These are phyloP conservation scores for Drosophila sordidapex DNA, from an alignment of 2,888 invertebrate species.

Conservation along the genomic window DNA sequence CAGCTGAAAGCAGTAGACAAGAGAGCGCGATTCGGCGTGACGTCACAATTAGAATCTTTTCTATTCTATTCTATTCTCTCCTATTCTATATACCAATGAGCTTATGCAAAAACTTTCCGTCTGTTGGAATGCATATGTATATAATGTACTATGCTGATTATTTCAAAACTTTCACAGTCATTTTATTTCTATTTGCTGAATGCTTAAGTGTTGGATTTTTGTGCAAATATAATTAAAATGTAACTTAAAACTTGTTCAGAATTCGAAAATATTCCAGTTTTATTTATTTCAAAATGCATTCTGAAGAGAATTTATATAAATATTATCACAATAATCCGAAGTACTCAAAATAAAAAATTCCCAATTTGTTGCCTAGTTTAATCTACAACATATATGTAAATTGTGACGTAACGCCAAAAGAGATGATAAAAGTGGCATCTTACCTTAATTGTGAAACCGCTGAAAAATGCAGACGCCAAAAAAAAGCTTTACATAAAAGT, in stretches of 20 bases:
- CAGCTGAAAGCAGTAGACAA: neutral
- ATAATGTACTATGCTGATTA: neutral
- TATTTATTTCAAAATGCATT: neutral
- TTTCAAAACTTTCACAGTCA: neutral
- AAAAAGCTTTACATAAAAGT: conserved; percentile 17
- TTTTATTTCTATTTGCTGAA: neutral
- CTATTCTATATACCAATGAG: neutral
- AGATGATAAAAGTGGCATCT: neutral
- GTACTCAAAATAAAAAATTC: too few species aligned
- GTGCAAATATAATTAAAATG: neutral
- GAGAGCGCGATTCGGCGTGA: conserved; percentile 4
- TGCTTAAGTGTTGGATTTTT: neutral
- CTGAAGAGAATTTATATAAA: neutral
- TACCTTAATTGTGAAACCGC: conserved; percentile 7
- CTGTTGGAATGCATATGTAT: neutral
- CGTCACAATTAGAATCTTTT: conserved; percentile 23
- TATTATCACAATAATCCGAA: neutral
- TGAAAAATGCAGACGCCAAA: conserved; percentile 4
- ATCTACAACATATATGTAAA: neutral
- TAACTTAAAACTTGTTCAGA: neutral
- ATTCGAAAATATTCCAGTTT: neutral
- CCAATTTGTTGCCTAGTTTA: neutral
- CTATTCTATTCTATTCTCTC: neutral
- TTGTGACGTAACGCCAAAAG: conserved; percentile 4
- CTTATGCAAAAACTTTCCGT: neutral